Base-by-base conservation (phyloP, 2,888 invertebrate species). In the Lepidochrysops patricia region DNA sequence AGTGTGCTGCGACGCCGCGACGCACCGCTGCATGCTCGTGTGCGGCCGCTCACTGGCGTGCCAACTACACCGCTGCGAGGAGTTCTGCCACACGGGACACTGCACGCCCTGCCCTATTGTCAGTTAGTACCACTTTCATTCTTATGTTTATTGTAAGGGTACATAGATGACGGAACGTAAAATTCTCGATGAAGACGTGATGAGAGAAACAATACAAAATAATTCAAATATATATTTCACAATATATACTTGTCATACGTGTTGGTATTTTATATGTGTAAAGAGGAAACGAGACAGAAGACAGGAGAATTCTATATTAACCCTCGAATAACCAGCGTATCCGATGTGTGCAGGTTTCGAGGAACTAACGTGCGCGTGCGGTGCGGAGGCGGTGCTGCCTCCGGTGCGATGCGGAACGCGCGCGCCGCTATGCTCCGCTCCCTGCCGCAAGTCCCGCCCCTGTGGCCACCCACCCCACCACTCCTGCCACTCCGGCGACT, bases 361-460 rank as follows among this genome's bases (percentile, higher is more conserved):
- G 58, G 98, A 99, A 84, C 85, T 98, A 57, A 92, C 92, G 19
- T 99, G 99, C 79, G 95, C 95, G 75, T 99, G 99, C 80, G 98
- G 98, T 5, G 90, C 92, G 0, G 93, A 94, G 66, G 95, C 97
- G 29, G 82, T 96, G 59, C 94, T 94, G 77, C 98, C 99, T 1
- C 99, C 99, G 0, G 93, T 99, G 57, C 93, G 96, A 0, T 99
- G 99, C 80, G 98, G 98, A 15, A 95, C 97, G 0, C 93, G 93
- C 63, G 94, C 94, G 2, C 98, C 98, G 0, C 82, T 90, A 2
- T 99, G 99, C 85, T 84, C 85, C 50, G 91, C 92, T 15, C 93
- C 94, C 0, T 99, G 98, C 80, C 90, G 92, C 0, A 91, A 96
- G 54, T 75, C 80, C 29, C 95, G 98, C 67, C 68, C 92, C 0